Evolutionary conservation across 2,113 vertebrate species (phyloP).

Genomic region (Rhea americana): DNA sequence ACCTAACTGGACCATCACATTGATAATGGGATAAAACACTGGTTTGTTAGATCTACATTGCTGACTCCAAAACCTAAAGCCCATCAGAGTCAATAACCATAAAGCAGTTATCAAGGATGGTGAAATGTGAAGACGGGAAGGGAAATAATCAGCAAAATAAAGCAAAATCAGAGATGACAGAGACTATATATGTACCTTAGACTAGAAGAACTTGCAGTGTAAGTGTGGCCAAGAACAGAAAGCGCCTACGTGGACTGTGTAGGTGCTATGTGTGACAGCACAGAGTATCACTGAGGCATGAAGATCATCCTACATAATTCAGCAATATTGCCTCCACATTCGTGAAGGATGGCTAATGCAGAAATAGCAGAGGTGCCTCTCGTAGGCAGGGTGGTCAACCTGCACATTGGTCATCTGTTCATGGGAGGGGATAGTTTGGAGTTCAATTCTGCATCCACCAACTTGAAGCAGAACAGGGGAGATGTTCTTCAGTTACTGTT

Average conservation of each 20-base stretch:
- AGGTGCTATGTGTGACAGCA: neutral
- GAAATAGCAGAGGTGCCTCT: neutral
- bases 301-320: rapidly evolving
- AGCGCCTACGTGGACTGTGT: neutral
- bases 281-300: neutral
- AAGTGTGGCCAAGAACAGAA: neutral
- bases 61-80: neutral
- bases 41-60: neutral
- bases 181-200: rapidly evolving
- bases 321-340: neutral
- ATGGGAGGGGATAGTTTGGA: neutral
- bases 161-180: neutral
- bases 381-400: neutral
- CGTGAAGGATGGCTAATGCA: rapidly evolving
- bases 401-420: neutral
- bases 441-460: neutral
- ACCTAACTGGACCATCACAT: neutral
- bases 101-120: neutral
- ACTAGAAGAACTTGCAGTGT: rapidly evolving
- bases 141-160: neutral
- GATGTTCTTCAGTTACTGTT: neutral
- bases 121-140: neutral
- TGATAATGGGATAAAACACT: neutral
- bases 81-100: neutral
- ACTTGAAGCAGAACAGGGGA: neutral